Percentiles rank a stretch among this genome's conserved stretches.
Evolutionary conservation across 2,888 invertebrate species (phyloP).

Genomic region (Chloroclysta siterata): DNA sequence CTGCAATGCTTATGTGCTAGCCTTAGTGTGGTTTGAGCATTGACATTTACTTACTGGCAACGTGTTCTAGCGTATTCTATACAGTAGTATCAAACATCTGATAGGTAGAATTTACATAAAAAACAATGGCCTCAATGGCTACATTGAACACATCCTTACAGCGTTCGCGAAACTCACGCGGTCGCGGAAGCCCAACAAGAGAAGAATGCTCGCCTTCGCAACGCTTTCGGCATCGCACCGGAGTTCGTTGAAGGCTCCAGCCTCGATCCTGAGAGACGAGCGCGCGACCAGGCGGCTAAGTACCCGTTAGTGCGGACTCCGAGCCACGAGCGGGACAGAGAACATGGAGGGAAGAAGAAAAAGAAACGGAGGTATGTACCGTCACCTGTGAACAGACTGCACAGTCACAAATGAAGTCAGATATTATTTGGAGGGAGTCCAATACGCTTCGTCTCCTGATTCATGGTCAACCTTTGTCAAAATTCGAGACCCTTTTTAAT

Average conservation of each 20-base stretch:
- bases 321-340: conserved; percentile 83
- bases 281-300: conserved; percentile 80
- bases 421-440: too few species aligned
- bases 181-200: conserved; percentile 98
- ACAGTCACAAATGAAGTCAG: background rate
- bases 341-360: conserved; percentile 86
- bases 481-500: too few species aligned
- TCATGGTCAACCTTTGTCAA: too few species aligned
- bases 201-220: conserved; percentile 96
- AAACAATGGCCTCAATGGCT: background rate
- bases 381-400: too few species aligned
- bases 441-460: too few species aligned
- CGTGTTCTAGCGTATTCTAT: conserved; percentile 1
- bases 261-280: conserved; percentile 90
- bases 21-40: conserved; percentile 13
- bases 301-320: conserved; percentile 92
- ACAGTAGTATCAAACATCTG: conserved; percentile 1
- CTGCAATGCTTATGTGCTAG: conserved; percentile 26
- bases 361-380: conserved; percentile 88
- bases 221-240: conserved; percentile 97
- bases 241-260: conserved; percentile 97
- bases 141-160: conserved; percentile 58
- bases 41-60: background rate
- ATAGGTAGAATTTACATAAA: background rate
- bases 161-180: conserved; percentile 97